Conservation (phyloP, 2,797 vertebrate genomes). For the Halcyon badia region DNA sequence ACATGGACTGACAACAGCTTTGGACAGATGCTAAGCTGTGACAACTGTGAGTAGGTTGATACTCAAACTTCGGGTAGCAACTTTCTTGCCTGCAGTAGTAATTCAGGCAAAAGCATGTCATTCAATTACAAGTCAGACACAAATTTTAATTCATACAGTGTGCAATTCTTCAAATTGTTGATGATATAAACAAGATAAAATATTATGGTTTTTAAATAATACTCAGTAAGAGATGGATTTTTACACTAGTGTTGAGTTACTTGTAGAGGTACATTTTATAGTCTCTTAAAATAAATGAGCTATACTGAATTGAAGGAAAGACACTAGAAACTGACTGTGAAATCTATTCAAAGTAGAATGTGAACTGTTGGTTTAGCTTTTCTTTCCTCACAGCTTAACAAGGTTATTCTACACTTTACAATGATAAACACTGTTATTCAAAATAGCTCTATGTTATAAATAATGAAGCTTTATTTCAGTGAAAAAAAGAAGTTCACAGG, state of each 20-base stretch:
- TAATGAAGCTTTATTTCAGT: neutral
- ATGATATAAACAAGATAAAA: neutral
- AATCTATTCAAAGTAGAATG: neutral
- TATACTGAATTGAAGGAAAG: neutral
- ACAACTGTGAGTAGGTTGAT: neutral
- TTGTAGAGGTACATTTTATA: neutral
- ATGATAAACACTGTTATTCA: neutral
- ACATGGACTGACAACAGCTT: neutral
- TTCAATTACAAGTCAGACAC: neutral
- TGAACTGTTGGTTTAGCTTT: neutral
- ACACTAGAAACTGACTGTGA: neutral
- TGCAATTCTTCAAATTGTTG: neutral
- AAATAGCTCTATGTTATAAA: constrained; percentile 32
- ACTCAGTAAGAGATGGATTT: neutral
- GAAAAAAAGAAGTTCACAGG: neutral
- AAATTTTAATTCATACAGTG: neutral
- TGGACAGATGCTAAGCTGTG: neutral
- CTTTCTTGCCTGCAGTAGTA: neutral
- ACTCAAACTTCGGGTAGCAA: neutral
- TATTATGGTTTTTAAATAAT: neutral
- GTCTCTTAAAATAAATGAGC: neutral
- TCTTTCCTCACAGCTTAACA: neutral
- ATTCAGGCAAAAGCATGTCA: neutral
- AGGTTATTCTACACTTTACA: neutral
- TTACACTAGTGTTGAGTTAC: neutral